These are phyloP conservation scores for Odontocerum albicorne DNA, from an alignment of 2,888 invertebrate species.

Conservation along the genomic window DNA sequence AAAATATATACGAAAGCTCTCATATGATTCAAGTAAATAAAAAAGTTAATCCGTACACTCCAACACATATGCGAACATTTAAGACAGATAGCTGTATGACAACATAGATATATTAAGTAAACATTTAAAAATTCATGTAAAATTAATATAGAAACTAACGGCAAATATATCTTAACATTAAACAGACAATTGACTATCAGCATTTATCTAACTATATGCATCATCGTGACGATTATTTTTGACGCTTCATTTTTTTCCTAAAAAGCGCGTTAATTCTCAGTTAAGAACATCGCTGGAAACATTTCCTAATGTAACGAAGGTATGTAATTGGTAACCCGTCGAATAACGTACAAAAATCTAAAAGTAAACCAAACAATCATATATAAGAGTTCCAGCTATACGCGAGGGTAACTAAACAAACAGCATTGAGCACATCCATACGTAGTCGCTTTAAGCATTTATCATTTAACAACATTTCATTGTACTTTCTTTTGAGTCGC, in stretches of 20 bases:
- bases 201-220: conserved; percentile 33
- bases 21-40: background rate
- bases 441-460: conserved; percentile 9
- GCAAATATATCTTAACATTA: conserved; percentile 29
- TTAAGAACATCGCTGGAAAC: conserved; percentile 24
- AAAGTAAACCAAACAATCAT: conserved; percentile 13
- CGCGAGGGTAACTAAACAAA: conserved; percentile 8
- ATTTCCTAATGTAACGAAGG: conserved; percentile 22
- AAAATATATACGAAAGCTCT: background rate
- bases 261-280: conserved; percentile 23
- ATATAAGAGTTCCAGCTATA: conserved; percentile 4
- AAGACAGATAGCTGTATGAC: conserved; percentile 23
- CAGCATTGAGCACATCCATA: conserved; percentile 8
- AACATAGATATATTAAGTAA: conserved; percentile 26
- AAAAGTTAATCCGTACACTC: background rate
- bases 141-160: conserved; percentile 28
- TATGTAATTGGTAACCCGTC: conserved; percentile 33
- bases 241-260: conserved; percentile 16
- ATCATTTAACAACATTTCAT: conserved; percentile 6
- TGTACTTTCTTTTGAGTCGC: conserved; percentile 19
- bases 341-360: conserved; percentile 32
- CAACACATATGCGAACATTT: conserved; percentile 18
- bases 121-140: conserved; percentile 10
- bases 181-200: conserved; percentile 36
- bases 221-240: conserved; percentile 13